phyloP scores from a whole-genome alignment of 2,797 vertebrate genomes.

The Xiphorhynchus erythropygius region DNA sequence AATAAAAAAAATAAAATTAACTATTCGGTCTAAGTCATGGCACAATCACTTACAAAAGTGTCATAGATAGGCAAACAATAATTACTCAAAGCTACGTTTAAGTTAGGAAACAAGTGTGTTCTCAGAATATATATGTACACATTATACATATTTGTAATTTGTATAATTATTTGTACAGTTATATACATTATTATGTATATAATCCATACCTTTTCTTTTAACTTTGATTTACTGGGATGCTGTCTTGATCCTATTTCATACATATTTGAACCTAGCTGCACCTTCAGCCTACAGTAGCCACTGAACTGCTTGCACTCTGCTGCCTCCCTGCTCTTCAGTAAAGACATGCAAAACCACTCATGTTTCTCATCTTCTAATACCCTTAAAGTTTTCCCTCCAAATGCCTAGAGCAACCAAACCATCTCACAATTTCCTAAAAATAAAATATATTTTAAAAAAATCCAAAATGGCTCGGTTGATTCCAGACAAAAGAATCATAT shows the following conservation, averaged over 20 bases:
- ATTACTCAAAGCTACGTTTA: not conserved
- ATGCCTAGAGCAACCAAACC: not conserved
- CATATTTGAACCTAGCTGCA: not conserved
- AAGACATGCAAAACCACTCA: not conserved
- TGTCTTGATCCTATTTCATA: not conserved
- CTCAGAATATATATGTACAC: not conserved
- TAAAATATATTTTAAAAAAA: not conserved
- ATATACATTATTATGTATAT: not conserved
- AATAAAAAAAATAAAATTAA: not conserved
- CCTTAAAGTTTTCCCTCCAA: not conserved
- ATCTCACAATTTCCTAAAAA: not conserved
- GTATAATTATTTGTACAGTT: no score
- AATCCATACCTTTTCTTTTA: not conserved
- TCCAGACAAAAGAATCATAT: not conserved
- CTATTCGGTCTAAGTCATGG: not conserved
- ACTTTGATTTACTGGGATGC: not conserved
- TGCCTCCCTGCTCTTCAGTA: not conserved
- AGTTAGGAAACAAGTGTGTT: not conserved
- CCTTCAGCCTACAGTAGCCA: not conserved
- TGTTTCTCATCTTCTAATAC: not conserved
- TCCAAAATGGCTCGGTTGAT: not conserved
- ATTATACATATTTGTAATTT: not conserved
- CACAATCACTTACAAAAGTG: not conserved
- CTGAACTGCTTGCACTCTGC: not conserved
- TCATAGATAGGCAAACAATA: not conserved